phyloP scores from a whole-genome alignment of 2,113 vertebrate species.

The Epinephelus cyanopodus region DNA sequence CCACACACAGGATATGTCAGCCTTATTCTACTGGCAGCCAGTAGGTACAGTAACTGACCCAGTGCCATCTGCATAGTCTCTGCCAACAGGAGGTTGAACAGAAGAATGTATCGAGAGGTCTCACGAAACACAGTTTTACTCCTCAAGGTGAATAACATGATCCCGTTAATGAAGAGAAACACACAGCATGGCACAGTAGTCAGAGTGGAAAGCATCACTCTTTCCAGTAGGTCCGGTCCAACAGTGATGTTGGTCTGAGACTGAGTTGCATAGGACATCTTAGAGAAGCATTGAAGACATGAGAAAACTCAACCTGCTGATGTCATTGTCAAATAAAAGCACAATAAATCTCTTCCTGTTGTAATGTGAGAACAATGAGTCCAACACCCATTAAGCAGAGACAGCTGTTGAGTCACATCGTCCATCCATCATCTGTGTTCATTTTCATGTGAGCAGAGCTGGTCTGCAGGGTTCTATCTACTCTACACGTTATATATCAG shows the following conservation, averaged over 20 bases:
- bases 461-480: no score
- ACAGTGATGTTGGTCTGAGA: conserved; percentile 15
- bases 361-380: no score
- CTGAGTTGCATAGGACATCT: neutral
- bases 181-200: conserved; percentile 31
- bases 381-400: no score
- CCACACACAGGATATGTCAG: conserved; percentile 48
- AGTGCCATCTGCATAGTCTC: conserved; percentile 59
- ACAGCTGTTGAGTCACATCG: no score
- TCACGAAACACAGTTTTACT: conserved; percentile 52
- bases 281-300: neutral
- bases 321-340: no score
- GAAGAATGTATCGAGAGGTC: conserved; percentile 63
- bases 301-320: no score
- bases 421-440: no score
- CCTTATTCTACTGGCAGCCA: neutral
- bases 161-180: conserved; percentile 53
- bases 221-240: neutral
- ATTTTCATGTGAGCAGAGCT: no score
- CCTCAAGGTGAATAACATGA: conserved; percentile 53
- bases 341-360: no score
- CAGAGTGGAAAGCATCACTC: neutral
- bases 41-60: conserved; percentile 38
- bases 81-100: conserved; percentile 67
- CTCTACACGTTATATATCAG: no score